phyloP scores from a whole-genome alignment of 2,797 vertebrate genomes.

The Clarias platycephalus region DNA sequence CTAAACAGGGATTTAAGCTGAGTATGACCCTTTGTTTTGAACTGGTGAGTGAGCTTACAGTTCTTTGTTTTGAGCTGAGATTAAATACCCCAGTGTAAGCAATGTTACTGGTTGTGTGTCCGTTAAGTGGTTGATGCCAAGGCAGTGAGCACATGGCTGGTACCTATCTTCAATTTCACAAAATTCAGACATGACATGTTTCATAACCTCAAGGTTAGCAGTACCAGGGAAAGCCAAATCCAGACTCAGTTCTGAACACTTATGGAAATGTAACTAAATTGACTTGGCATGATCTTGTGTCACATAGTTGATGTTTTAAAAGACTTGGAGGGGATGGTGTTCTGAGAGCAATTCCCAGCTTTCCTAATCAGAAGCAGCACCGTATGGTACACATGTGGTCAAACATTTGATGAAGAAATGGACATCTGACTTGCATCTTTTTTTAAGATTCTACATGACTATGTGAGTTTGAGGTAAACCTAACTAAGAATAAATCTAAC shows the following conservation, averaged over 20 bases:
- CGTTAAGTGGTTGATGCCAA: not conserved
- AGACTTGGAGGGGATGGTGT: not conserved
- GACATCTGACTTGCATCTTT: not conserved
- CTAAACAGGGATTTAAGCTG: not conserved
- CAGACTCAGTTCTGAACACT: not conserved
- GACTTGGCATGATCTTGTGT: not conserved
- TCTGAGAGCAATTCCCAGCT: not conserved
- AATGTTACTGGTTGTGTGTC: not conserved
- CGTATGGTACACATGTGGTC: not conserved
- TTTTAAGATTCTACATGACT: not conserved
- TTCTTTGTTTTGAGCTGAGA: not conserved
- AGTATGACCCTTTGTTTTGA: not conserved
- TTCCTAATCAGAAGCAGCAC: not conserved
- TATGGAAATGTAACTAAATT: not conserved
- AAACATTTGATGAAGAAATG: not conserved
- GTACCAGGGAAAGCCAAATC: not conserved
- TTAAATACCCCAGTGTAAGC: not conserved
- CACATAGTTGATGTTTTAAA: not conserved
- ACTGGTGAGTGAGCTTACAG: not conserved
- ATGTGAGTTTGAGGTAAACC: not conserved
- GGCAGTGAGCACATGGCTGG: not conserved
- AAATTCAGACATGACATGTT: not conserved
- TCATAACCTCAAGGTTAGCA: not conserved
- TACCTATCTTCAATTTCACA: not conserved
- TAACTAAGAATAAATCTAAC: not conserved